A percentile compares a stretch with the other conserved stretches of the same genome.
Conservation (phyloP, 1,140 invertebrate species). For the Carcinoscorpius rotundicauda region DNA sequence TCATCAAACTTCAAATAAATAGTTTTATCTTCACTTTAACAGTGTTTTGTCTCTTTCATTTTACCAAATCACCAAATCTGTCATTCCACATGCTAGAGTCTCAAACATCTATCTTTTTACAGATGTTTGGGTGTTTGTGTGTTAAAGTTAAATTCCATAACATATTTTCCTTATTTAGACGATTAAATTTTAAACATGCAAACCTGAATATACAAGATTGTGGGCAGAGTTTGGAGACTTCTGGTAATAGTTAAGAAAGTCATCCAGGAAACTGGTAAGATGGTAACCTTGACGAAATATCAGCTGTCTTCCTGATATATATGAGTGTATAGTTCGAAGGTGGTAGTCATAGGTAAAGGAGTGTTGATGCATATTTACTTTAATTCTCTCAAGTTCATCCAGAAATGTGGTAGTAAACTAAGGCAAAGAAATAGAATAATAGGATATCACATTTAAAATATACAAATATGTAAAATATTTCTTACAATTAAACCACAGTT, state of each 20-base stretch:
- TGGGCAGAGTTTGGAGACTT: conserved; percentile 69
- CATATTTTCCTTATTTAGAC: too few species aligned
- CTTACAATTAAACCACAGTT: conserved; percentile 4
- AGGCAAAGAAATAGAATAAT: conserved; percentile 26
- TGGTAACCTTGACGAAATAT: conserved; percentile 56
- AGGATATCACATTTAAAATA: conserved; percentile 3
- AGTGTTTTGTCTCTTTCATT: too few species aligned
- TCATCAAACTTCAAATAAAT: too few species aligned
- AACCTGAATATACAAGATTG: conserved; percentile 60
- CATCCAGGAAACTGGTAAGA: conserved; percentile 60
- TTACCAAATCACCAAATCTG: too few species aligned
- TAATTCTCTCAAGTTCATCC: conserved; percentile 63
- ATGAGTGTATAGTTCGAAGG: conserved; percentile 55
- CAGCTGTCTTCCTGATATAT: conserved; percentile 48
- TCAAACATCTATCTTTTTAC: too few species aligned
- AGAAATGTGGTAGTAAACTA: conserved; percentile 57
- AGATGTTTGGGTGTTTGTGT: too few species aligned
- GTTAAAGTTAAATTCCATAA: too few species aligned
- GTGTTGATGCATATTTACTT: conserved; percentile 59
- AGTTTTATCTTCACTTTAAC: too few species aligned
- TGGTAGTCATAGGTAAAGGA: conserved; percentile 83
- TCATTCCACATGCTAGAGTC: too few species aligned
- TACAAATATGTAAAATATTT: conserved; percentile 3
- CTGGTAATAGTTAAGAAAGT: conserved; percentile 71
- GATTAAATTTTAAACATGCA: conserved; percentile 6